These are phyloP conservation scores for Cephus runcator DNA, from an alignment of 2,888 invertebrate species.

Conservation along the genomic window DNA sequence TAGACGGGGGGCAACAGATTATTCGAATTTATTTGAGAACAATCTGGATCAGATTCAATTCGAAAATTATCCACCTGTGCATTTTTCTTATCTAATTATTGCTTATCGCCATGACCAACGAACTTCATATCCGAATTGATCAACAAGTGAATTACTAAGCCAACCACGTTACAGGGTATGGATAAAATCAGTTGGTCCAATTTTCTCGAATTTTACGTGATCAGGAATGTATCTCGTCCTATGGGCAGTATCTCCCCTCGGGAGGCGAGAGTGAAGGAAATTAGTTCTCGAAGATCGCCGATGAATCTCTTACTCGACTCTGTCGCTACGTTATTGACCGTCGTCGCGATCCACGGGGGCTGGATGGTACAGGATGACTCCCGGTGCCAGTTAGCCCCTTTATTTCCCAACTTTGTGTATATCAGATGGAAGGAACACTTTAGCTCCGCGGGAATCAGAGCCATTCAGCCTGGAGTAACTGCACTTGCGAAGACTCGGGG, in stretches of 20 bases:
- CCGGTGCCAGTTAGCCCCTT: constrained; percentile 10
- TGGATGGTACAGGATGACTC: not conserved
- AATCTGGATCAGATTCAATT: not conserved
- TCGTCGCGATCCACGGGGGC: not conserved
- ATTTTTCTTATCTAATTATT: not conserved
- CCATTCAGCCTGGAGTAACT: not conserved
- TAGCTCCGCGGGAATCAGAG: not conserved
- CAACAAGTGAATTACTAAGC: not conserved
- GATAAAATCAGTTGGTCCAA: not conserved
- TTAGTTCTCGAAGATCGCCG: constrained; percentile 3
- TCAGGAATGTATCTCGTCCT: not conserved
- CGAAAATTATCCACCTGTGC: not conserved
- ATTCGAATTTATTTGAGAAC: not conserved
- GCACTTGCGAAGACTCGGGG: not conserved
- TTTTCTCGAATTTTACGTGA: not conserved
- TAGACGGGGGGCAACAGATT: not conserved
- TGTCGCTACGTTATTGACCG: not conserved
- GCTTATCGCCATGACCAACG: not conserved
- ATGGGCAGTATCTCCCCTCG: not conserved
- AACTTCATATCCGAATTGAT: not conserved
- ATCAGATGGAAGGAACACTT: constrained; percentile 37
- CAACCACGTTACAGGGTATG: not conserved
- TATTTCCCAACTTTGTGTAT: constrained; percentile 41
- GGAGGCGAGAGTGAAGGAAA: not conserved
- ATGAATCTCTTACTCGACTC: not conserved